Evolutionary conservation across 23 tunicate genomes (phyloP).

Genomic region (Aplidium turbinatum): DNA sequence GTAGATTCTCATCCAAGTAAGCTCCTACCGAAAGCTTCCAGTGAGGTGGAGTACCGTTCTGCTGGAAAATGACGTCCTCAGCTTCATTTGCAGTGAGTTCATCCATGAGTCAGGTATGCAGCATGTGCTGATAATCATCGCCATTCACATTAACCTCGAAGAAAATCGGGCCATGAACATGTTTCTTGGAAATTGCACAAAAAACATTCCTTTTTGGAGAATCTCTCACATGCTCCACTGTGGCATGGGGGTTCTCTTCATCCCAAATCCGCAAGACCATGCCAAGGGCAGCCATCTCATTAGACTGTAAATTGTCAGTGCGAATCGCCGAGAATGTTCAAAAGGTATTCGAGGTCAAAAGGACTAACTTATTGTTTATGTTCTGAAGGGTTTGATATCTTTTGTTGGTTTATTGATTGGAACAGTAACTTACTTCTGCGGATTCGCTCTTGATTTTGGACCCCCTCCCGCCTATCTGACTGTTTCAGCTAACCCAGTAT

Average conservation of each 20-base stretch:
- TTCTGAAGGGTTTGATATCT: too few relatives aligned
- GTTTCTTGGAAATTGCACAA: conserved; percentile 37
- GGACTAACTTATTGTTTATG: too few relatives aligned
- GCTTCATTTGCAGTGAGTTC: conserved; percentile 6
- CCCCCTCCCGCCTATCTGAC: too few relatives aligned
- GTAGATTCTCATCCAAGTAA: conserved; percentile 16
- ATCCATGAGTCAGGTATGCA: conserved; percentile 21
- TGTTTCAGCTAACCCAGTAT: too few relatives aligned
- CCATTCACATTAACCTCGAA: conserved; percentile 33
- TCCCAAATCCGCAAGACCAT: conserved; percentile 32
- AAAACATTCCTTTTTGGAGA: conserved; percentile 31
- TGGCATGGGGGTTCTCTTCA: conserved; percentile 14
- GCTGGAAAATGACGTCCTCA: conserved; percentile 27
- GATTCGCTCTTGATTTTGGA: too few relatives aligned
- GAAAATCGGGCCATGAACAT: conserved; percentile 25
- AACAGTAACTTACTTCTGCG: too few relatives aligned
- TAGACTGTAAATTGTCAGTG: too few relatives aligned
- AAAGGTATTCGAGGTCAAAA: too few relatives aligned
- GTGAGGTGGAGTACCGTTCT: conserved; percentile 30
- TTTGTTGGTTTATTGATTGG: too few relatives aligned
- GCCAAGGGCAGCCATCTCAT: too few relatives aligned
- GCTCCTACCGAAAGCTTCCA: conserved; percentile 25
- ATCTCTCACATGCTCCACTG: conserved; percentile 25
- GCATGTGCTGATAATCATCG: conserved; percentile 20
- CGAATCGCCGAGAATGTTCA: too few relatives aligned